Evolutionary conservation across 2,113 vertebrate genomes (phyloP), one percentile per base, ranked within the genome.

Genomic region (Nymphicus hollandicus): DNA sequence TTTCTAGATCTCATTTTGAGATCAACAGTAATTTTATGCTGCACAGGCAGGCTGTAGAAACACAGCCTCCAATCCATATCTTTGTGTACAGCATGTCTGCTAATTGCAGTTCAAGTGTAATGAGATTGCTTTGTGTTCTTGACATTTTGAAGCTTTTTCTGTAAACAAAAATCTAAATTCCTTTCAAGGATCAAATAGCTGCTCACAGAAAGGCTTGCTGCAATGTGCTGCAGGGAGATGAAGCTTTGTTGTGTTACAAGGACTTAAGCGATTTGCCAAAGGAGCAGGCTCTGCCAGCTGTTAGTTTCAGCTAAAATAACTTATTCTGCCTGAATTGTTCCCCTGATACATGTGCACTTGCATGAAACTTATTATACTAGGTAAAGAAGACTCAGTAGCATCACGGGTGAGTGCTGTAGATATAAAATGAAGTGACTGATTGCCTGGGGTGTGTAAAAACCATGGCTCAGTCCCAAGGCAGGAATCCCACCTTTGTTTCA

Each of bases 251-350:
- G 44, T 77, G 20, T 91, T 88, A 70, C 24, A 61, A 47, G 53
- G 49, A 50, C 28, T 61, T 68, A 39, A 73, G 35, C 3, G 2
- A 53, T 94, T 91, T 92, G 71, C 68, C 58, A 77, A 88, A 96
- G 91, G 20, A 74, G 27, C 2, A 1, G 60, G 49, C 24, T 88
- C 22, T 92, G 58, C 46, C 77, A 92, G 63, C 53, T 83, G 49
- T 61, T 61, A 80, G 27, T 56, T 53, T 88, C 44, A 73, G 81
- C 69, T 95, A 71, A 91, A 96, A 78, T 74, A 89, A 70, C n/a
- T 77, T 73, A 29, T 2, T 92, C 72, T 86, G 81, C 43, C 46
- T 81, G 31, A 94, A 60, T 58, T 78, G 23, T 93, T 91, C 78
- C 61, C 73, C 43, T 87, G 73, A 35, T 81, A 47, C 1, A 1